Percentiles rank a stretch among this genome's conserved stretches.
Evolutionary conservation across 2,888 invertebrate genomes (phyloP).

Genomic region (Amphipyra berbera): DNA sequence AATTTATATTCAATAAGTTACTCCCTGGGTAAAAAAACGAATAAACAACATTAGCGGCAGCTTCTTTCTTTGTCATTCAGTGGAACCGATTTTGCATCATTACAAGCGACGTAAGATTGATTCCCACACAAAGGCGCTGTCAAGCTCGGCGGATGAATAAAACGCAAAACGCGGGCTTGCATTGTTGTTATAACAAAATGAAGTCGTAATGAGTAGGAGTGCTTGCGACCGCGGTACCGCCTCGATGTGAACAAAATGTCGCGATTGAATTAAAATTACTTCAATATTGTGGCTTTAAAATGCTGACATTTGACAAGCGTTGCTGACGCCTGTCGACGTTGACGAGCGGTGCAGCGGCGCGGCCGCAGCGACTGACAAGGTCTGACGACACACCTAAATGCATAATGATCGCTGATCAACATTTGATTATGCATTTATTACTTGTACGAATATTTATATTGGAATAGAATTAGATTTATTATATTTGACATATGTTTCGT

Average conservation of each 20-base stretch:
- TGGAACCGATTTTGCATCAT: slow-evolving; percentile 87
- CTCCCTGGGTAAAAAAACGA: slow-evolving; percentile 69
- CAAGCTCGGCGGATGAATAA: slow-evolving; percentile 80
- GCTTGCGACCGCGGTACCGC: slow-evolving; percentile 58
- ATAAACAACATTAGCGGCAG: slow-evolving; percentile 81
- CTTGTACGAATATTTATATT: slow-evolving; percentile 31
- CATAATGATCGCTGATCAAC: slow-evolving; percentile 47
- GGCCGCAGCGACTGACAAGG: slow-evolving; percentile 47
- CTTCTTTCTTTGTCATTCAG: slow-evolving; percentile 82
- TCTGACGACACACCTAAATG: slow-evolving; percentile 44
- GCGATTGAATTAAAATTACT: slow-evolving; percentile 87
- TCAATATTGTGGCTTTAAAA: slow-evolving; percentile 82
- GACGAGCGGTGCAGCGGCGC: slow-evolving; percentile 51
- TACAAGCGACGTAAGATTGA: slow-evolving; percentile 84
- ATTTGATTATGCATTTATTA: slow-evolving; percentile 51
- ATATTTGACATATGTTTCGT: slow-evolving; percentile 1
- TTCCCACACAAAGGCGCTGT: slow-evolving; percentile 83
- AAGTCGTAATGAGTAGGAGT: slow-evolving; percentile 86
- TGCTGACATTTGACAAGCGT: slow-evolving; percentile 86
- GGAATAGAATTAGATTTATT: slow-evolving; percentile 31
- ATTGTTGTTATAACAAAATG: slow-evolving; percentile 88
- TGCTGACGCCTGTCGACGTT: slow-evolving; percentile 79
- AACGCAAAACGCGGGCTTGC: slow-evolving; percentile 69
- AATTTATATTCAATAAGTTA: slow-evolving; percentile 61
- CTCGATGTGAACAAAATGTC: slow-evolving; percentile 77